Evolutionary conservation across 1,140 invertebrate genomes (phyloP).

Genomic region (Drosophila ficusphila): DNA sequence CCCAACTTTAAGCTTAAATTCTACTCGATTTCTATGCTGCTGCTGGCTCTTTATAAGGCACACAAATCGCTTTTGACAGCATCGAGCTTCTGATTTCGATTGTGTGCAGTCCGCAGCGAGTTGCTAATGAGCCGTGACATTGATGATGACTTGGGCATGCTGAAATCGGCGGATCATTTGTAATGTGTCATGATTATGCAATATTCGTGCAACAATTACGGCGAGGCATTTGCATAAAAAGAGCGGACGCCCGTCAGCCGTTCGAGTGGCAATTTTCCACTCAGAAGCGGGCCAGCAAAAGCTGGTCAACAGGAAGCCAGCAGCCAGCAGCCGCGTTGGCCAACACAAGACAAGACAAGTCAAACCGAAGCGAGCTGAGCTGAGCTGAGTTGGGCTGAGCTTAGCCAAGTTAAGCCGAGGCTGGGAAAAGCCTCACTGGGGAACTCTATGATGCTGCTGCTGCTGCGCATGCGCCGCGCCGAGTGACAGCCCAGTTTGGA

Average conservation of each 20-base stretch:
- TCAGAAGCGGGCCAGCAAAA: conserved; percentile 37
- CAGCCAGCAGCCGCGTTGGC: too few relatives aligned
- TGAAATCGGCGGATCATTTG: conserved; percentile 64
- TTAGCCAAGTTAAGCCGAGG: background rate
- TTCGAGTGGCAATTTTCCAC: conserved; percentile 71
- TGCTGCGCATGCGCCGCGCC: conserved; percentile 66
- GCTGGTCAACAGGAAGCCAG: conserved; percentile 5
- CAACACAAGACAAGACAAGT: too few relatives aligned
- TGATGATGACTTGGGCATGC: conserved; percentile 54
- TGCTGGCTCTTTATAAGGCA: background rate
- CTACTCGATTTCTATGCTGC: background rate
- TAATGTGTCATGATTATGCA: conserved; percentile 77
- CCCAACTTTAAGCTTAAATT: conserved; percentile 1
- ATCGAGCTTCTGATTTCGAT: conserved; percentile 37
- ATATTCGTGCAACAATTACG: conserved; percentile 78
- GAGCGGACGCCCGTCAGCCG: conserved; percentile 45
- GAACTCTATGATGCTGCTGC: background rate
- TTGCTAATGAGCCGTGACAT: conserved; percentile 66
- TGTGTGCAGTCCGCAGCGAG: conserved; percentile 27
- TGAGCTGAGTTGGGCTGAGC: background rate
- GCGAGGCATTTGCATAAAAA: conserved; percentile 73
- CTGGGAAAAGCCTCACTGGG: too few relatives aligned
- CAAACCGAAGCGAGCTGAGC: too few relatives aligned
- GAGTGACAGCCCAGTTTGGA: conserved; percentile 56
- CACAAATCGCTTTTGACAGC: conserved; percentile 35